Conservation (phyloP, 2,888 invertebrate genomes). For the Pandemis corylana region DNA sequence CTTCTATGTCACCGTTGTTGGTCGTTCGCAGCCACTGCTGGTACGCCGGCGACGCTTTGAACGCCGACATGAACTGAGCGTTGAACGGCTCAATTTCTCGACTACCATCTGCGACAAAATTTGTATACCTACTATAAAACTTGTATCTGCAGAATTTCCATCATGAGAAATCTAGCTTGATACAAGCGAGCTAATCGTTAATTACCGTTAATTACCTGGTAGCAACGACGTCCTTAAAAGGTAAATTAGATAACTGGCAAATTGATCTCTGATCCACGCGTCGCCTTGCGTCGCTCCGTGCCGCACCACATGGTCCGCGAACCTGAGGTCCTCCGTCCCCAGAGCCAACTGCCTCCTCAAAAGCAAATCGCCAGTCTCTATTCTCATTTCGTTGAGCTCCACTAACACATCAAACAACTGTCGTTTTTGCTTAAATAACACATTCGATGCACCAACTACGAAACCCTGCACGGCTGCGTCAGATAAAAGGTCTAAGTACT, state of each 20-base stretch:
- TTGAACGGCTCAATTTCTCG: slow-evolving; percentile 96
- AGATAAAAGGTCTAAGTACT: slow-evolving; percentile 95
- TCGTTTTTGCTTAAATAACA: slow-evolving; percentile 97
- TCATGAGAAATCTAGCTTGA: not conserved
- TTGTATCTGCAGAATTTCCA: too few species aligned
- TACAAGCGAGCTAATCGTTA: not conserved
- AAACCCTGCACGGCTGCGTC: slow-evolving; percentile 94
- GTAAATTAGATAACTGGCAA: slow-evolving; percentile 93
- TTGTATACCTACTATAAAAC: not conserved
- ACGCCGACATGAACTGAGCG: slow-evolving; percentile 91
- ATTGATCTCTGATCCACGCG: slow-evolving; percentile 98
- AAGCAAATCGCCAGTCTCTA: slow-evolving; percentile 93
- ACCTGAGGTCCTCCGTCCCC: slow-evolving; percentile 97
- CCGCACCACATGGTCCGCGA: slow-evolving; percentile 96
- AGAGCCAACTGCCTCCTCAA: slow-evolving; percentile 93
- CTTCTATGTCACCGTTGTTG: slow-evolving; percentile 86
- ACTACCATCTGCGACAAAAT: slow-evolving; percentile 86
- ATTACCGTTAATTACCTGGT: slow-evolving; percentile 79
- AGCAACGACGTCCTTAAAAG: slow-evolving; percentile 91
- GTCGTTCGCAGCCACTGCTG: slow-evolving; percentile 90
- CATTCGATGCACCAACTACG: slow-evolving; percentile 98
- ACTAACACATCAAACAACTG: slow-evolving; percentile 96
- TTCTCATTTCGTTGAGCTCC: slow-evolving; percentile 93
- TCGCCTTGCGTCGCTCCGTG: slow-evolving; percentile 92
- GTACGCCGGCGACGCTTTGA: slow-evolving; percentile 95